Evolutionary conservation across 2,888 invertebrate species (phyloP), one percentile per base, ranked within the genome.

Genomic region (Epinotia demarniana): DNA sequence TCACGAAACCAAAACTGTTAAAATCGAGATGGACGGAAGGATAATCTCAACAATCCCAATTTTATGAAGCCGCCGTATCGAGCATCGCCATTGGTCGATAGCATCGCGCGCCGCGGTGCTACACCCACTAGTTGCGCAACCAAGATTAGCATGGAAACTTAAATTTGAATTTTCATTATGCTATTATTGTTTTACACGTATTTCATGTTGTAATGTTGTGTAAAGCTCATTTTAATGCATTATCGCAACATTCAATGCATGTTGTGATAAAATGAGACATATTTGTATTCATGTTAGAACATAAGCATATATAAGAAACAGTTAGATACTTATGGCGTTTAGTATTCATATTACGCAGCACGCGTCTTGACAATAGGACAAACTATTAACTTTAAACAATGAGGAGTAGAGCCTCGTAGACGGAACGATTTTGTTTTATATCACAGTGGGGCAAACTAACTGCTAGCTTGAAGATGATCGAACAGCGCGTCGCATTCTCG

Each of bases 41-140:
- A 75, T 75, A 75, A 64, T 70, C 75, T 64, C 75, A 75, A 55
- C 70, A 70, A 58, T 64, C 64, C 64, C 58, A 66, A 66, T 75
- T 75, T 75, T 75, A 75, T 75, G 75, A 61, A 64, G 74, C 63
- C 75, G 70, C 60, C 12, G 60, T 75, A 75, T 75, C 75, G 43
- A 18, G 11, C 75, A 71, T 75, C 75, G 70, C 68, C 18, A 62
- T 55, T 70, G 70, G 64, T 6, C 16, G 75, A 75, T 75, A 66
- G 53, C 23, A 75, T 75, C 74, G 58, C 53, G 23, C 53, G 55
- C 55, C 46, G 64, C 64, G 64, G 72, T 57, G 57, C n/a, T 53
- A 53, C 72, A 64, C 72, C 72, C 64, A 63, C 72, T 63, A 64
- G 62, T 72, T 72, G 69, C 49, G 53, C 70, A 53, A 55, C 43